Evolutionary conservation across 2,113 vertebrate genomes (phyloP).

Genomic region (Ia io): DNA sequence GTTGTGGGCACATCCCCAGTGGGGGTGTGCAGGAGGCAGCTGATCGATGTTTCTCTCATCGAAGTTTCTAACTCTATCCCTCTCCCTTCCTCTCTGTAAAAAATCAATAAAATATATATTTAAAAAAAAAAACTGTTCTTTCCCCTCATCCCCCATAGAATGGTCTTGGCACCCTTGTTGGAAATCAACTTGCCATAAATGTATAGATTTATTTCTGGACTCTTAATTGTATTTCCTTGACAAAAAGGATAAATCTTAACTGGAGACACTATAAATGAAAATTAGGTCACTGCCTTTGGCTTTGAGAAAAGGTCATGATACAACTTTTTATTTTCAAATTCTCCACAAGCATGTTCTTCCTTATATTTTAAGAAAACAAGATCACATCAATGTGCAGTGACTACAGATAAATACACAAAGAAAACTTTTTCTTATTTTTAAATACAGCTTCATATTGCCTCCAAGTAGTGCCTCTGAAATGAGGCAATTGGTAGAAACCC

Average conservation of each 20-base stretch:
- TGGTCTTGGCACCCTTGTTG: neutral
- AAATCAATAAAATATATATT: too few species aligned
- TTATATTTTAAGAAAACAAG: neutral
- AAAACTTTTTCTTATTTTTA: neutral
- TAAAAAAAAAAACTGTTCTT: neutral
- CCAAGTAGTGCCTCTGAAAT: constrained; percentile 12
- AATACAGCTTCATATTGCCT: neutral
- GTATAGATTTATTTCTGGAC: neutral
- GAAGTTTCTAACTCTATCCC: too few species aligned
- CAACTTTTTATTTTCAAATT: constrained; percentile 38
- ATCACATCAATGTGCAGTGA: neutral
- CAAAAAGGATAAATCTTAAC: constrained; percentile 32
- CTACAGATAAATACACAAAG: neutral
- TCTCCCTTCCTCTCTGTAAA: too few species aligned
- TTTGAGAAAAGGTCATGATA: constrained; percentile 17
- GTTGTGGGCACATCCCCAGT: too few species aligned
- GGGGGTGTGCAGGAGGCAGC: too few species aligned
- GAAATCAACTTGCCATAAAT: constrained; percentile 15
- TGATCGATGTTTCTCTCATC: too few species aligned
- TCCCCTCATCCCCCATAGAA: neutral
- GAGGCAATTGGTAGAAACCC: neutral
- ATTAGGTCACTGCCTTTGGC: neutral
- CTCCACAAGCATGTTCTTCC: constrained; percentile 12
- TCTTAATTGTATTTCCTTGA: neutral
- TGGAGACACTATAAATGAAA: constrained; percentile 32